Base-by-base conservation (phyloP, 1,140 invertebrate species). In the Phymastichus coffea region DNA sequence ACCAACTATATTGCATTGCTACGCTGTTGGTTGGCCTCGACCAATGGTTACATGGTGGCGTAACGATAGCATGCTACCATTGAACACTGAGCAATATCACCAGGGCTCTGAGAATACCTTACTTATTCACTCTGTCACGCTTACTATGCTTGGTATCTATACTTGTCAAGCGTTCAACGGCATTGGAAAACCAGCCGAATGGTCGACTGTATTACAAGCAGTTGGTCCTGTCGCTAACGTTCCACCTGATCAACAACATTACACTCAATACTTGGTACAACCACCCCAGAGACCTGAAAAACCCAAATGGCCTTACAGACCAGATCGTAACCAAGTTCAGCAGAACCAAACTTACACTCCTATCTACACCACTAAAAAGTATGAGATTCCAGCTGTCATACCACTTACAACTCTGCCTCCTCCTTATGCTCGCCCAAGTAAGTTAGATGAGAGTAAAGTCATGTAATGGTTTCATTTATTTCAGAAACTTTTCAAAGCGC, bases 111-210 rank as follows among this genome's bases (percentile, higher is more conserved):
- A 93, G 68, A 86, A 85, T 72, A 86, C 87, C 1, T 80, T 95
- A 3, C 79, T 87, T 35, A 91, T 96, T 67, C 81, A 85, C 44
- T 79, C 84, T 0, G 85, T 96, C 1, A 83, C 84, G 6, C 60
- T 90, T 1, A 83, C 84, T 14, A 88, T 87, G 64, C 81, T 93
- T 3, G 93, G 93, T 10, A 79, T 87, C n/a, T 94, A 95, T 74
- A 89, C 87, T 1, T 95, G 93, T 69, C 89, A 93, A 68, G 91
- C 91, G 1, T 95, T 91, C 73, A 95, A 95, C 70, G 91, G 90
- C 2, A 70, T 87, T 6, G 90, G 89, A 3, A 85, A 85, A 56
- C 86, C 92, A 3, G 87, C 88, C 1, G 88, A 88, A 17, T 90
- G 88, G 84, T 84, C 85, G 1, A 80, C 93, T 0, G 85, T 82